Conservation (phyloP, 2,888 invertebrate species). For the Sepioteuthis lessoniana region DNA sequence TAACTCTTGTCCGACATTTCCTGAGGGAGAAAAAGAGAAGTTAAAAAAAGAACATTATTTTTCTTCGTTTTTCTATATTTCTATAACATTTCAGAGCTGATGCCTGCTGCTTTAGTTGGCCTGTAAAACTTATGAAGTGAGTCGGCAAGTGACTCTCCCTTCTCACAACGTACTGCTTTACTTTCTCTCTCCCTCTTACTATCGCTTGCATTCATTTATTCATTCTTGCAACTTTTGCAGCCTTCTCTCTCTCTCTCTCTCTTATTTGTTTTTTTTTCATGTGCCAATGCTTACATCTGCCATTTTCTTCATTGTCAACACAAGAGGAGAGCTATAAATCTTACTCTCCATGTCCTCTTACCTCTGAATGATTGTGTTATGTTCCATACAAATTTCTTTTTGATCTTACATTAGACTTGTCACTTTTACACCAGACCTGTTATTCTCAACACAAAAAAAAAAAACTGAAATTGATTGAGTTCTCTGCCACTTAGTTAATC, state of each 20-base stretch:
- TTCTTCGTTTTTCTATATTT: too few relatives aligned
- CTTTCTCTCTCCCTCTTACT: not conserved
- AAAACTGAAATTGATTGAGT: not conserved
- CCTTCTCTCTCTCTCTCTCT: too few relatives aligned
- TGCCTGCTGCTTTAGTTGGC: not conserved
- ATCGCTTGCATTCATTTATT: too few relatives aligned
- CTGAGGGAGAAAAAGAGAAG: not conserved
- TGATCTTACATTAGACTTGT: not conserved
- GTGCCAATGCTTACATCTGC: slow-evolving; percentile 16
- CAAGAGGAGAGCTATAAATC: not conserved
- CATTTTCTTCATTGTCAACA: not conserved
- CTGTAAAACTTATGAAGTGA: not conserved
- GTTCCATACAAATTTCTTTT: not conserved
- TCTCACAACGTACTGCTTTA: not conserved
- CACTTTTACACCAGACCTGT: not conserved
- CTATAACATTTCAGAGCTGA: too few relatives aligned
- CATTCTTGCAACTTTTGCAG: too few relatives aligned
- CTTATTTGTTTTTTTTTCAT: not conserved
- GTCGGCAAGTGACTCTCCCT: not conserved
- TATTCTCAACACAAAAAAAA: not conserved
- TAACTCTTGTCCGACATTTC: not conserved
- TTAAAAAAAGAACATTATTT: too few relatives aligned
- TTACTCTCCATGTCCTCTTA: not conserved
- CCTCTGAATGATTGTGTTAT: not conserved
- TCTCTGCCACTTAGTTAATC: not conserved